Evolutionary conservation across 2,113 vertebrate genomes (phyloP).

Genomic region (Paratilapia polleni): DNA sequence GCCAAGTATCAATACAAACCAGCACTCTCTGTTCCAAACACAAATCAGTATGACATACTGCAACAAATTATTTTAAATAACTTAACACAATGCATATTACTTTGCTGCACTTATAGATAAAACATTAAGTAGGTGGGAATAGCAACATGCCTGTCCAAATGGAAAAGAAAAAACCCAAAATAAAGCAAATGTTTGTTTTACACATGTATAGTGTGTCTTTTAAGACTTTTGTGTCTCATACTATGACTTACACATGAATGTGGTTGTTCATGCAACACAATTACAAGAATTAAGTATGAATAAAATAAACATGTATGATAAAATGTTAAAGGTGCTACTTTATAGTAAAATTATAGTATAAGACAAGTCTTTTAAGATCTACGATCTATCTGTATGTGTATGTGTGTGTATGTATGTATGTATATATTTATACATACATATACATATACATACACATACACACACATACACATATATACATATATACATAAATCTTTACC

Average conservation of each 20-base stretch:
- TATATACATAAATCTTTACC: neutral
- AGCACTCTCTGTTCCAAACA: neutral
- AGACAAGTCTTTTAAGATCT: neutral
- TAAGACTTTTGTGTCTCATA: neutral
- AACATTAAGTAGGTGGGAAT: neutral
- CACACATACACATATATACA: neutral
- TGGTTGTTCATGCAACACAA: neutral
- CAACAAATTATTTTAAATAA: neutral
- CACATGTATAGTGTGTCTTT: neutral
- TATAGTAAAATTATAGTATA: neutral
- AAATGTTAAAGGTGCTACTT: neutral
- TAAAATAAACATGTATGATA: accelerated
- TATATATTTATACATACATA: too few species aligned
- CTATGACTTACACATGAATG: neutral
- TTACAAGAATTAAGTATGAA: neutral
- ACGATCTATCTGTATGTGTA: too few species aligned
- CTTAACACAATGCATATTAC: neutral
- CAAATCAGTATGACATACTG: too few species aligned
- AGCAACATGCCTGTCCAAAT: neutral
- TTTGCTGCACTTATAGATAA: neutral
- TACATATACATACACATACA: too few species aligned
- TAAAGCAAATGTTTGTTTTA: neutral
- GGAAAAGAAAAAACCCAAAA: neutral
- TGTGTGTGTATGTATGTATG: too few species aligned
- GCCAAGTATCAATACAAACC: neutral